Base-by-base conservation (phyloP, 1,140 invertebrate species). In the Mizuhopecten yessoensis region DNA sequence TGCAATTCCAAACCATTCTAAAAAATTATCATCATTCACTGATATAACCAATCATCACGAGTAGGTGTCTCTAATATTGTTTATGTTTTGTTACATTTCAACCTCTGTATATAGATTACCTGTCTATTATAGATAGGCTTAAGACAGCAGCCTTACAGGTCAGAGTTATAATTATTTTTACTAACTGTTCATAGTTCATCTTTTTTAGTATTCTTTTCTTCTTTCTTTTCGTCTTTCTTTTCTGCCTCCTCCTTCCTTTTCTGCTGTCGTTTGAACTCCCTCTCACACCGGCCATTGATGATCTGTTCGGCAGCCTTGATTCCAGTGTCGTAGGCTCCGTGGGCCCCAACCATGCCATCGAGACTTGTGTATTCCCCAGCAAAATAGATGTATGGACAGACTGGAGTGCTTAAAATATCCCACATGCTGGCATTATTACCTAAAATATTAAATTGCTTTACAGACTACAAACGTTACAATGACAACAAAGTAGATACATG, bases 341-440 rank as follows among this genome's bases (percentile, higher is more conserved):
- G 91, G 0, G 90, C 90, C 11, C 90, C 90, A 34, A 89, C 90
- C 87, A 88, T 86, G 34, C 89, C 34, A 45, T 91, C 88, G 11
- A 88, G 39, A 86, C 33, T 45, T 36, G 92, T 90, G 42, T 92
- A 87, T 57, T 93, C 92, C 9, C 91, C 91, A 45, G 92, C 92
- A 89, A 93, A 92, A 75, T 92, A 92, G 0, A 93, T 88, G 39
- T 91, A 57, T 7, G 92, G 92, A 89, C 92, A 93, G 9, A 92
- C 36, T 2, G 92, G 92, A n/a, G 87, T 23, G 23, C 89, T 36
- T 34, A 93, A 34, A 17, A 86, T 34, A 11, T 90, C 39, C 92
- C 88, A 86, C 3, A 86, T 17, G 13, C 87, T 57, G 13, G 15
- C 33, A 33, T 57, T 86, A 36, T 86, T 88, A n/a, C 91, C 91